These are phyloP conservation scores for Argynnis bischoffii DNA, from an alignment of 2,888 invertebrate species.

Conservation along the genomic window DNA sequence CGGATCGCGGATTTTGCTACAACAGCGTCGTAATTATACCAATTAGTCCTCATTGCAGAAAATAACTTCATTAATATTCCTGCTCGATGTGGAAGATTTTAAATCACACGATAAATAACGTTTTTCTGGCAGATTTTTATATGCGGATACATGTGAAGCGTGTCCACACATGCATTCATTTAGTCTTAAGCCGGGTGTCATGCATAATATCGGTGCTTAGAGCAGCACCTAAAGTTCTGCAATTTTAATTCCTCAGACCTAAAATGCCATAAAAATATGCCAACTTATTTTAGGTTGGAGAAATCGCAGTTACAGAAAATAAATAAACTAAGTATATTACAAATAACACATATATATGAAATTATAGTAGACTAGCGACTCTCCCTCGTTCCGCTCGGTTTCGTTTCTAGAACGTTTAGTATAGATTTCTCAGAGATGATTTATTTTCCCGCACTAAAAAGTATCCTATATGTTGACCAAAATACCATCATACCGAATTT, in stretches of 20 bases:
- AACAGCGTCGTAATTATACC: slow-evolving; percentile 32
- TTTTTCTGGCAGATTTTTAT: slow-evolving; percentile 31
- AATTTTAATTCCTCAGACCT: neutral
- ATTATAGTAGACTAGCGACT: no score
- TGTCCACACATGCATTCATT: slow-evolving; percentile 9
- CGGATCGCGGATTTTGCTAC: slow-evolving; percentile 26
- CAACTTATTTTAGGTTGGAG: no score
- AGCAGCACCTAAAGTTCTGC: neutral
- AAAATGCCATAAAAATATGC: no score
- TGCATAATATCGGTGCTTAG: slow-evolving; percentile 44
- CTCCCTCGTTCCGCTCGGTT: no score
- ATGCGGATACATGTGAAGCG: slow-evolving; percentile 14
- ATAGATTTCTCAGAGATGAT: no score
- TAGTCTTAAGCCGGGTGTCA: slow-evolving; percentile 39
- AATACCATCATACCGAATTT: no score
- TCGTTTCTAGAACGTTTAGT: no score
- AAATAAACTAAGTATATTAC: no score
- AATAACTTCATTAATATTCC: slow-evolving; percentile 39
- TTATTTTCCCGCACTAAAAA: no score
- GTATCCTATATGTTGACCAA: no score
- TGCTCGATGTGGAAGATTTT: slow-evolving; percentile 33
- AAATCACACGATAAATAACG: slow-evolving; percentile 34
- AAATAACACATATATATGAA: no score
- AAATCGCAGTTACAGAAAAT: no score
- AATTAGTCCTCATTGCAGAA: slow-evolving; percentile 37